These are phyloP conservation scores for Nebria ingens DNA, from an alignment of 1,140 invertebrate genomes.

Conservation along the genomic window DNA sequence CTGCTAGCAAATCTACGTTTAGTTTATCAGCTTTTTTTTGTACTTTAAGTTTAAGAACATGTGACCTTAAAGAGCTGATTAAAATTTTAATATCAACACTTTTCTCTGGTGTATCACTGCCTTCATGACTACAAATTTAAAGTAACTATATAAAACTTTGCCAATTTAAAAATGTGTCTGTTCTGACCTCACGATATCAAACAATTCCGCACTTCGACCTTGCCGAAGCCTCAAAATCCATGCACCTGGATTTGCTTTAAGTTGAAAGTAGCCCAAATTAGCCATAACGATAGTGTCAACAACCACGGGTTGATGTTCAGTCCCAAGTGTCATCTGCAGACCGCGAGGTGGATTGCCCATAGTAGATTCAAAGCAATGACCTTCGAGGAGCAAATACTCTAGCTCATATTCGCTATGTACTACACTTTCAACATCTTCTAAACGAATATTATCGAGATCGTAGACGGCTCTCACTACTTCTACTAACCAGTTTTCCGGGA, in stretches of 20 bases:
- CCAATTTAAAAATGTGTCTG: background rate
- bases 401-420: slow-evolving; percentile 80
- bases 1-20: slow-evolving; percentile 72
- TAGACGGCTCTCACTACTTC: slow-evolving; percentile 89
- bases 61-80: slow-evolving; percentile 79
- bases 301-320: slow-evolving; percentile 58
- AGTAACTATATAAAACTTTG: background rate
- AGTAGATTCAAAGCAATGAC: slow-evolving; percentile 91
- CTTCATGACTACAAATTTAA: slow-evolving; percentile 51
- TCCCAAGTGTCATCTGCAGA: slow-evolving; percentile 91
- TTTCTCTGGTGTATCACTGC: slow-evolving; percentile 57
- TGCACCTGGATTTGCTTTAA: slow-evolving; percentile 95
- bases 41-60: slow-evolving; percentile 85
- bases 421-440: slow-evolving; percentile 73
- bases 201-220: slow-evolving; percentile 90
- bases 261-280: slow-evolving; percentile 94
- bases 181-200: slow-evolving; percentile 62
- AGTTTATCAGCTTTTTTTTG: slow-evolving; percentile 82
- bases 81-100: slow-evolving; percentile 69
- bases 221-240: slow-evolving; percentile 83
- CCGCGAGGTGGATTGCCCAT: slow-evolving; percentile 91
- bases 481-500: slow-evolving; percentile 98
- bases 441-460: slow-evolving; percentile 96
- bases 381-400: slow-evolving; percentile 84
- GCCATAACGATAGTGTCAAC: slow-evolving; percentile 99